Evolutionary conservation across 2,113 vertebrate genomes (phyloP).

Genomic region (Pimephales promelas): DNA sequence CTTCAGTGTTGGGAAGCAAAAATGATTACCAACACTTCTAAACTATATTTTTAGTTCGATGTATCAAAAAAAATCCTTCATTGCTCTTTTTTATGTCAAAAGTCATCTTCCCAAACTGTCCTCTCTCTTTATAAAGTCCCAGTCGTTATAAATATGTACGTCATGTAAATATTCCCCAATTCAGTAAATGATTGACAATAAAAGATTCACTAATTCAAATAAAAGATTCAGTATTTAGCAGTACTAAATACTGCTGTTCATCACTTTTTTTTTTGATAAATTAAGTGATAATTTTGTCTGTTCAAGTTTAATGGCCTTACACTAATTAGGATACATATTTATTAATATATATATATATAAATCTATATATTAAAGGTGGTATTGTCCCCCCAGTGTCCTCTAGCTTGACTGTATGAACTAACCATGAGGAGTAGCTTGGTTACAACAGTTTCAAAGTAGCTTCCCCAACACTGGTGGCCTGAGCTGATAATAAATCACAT

Average conservation of each 20-base stretch:
- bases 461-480: conserved; percentile 18
- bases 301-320: not conserved
- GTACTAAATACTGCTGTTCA: not conserved
- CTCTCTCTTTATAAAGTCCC: not conserved
- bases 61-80: no score
- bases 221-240: not conserved
- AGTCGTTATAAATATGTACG: not conserved
- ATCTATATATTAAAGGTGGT: no score
- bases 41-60: no score
- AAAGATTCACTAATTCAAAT: not conserved
- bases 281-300: not conserved
- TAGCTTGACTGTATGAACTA: not conserved
- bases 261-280: not conserved
- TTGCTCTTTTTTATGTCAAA: no score
- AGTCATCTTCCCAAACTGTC: not conserved
- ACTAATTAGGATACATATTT: not conserved
- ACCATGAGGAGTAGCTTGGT: not conserved
- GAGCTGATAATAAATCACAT: conserved; percentile 16
- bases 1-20: not conserved
- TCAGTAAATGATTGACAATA: not conserved
- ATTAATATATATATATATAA: no score
- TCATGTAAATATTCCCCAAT: not conserved
- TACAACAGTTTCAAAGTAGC: not conserved
- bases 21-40: no score
- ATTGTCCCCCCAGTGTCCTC: no score